These are phyloP conservation scores for Cephus sareptanus DNA, from an alignment of 2,888 invertebrate species.

Conservation along the genomic window DNA sequence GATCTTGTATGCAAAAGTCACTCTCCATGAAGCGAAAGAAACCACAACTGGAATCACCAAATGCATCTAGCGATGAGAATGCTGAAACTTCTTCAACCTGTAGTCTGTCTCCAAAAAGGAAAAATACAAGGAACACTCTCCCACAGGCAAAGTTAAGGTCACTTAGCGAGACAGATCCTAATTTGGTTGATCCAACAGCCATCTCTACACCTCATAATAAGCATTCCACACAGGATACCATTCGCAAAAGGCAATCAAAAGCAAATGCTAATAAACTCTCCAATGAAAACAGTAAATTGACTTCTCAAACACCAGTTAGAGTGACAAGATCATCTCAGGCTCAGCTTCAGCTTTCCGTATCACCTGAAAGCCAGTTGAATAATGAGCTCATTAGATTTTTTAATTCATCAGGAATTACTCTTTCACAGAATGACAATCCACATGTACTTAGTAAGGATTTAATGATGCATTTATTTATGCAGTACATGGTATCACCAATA, in stretches of 20 bases:
- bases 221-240: not conserved
- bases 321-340: not conserved
- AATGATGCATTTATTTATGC: slow-evolving; percentile 7
- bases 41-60: not conserved
- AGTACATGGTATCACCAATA: slow-evolving; percentile 9
- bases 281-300: not conserved
- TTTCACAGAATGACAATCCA: slow-evolving; percentile 34
- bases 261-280: not conserved
- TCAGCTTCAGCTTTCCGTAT: not conserved
- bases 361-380: slow-evolving; percentile 11
- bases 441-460: slow-evolving; percentile 39
- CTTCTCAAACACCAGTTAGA: not conserved
- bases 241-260: not conserved
- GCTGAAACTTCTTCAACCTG: not conserved
- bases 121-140: not conserved
- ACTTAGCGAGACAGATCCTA: not conserved
- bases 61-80: slow-evolving; percentile 4
- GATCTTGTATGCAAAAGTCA: slow-evolving; percentile 17
- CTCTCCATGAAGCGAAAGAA: slow-evolving; percentile 11
- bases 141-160: not conserved
- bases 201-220: not conserved
- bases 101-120: not conserved
- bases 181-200: not conserved
- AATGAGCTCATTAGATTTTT: slow-evolving; percentile 44
- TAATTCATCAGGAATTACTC: slow-evolving; percentile 41